These are phyloP conservation scores for Acleris cristana DNA, from an alignment of 2,888 invertebrate genomes.

Conservation along the genomic window DNA sequence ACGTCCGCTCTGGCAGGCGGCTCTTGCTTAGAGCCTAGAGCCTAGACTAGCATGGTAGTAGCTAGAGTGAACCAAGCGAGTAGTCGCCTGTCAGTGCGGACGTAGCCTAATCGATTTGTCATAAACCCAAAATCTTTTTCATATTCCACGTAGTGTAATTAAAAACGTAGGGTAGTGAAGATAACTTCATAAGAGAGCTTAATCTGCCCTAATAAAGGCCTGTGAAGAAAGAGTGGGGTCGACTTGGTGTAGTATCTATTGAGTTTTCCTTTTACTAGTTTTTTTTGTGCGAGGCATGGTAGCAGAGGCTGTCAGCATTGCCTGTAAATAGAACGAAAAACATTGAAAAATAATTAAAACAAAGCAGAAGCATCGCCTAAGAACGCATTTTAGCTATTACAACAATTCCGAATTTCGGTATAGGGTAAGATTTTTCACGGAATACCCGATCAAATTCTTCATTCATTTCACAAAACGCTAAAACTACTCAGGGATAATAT, in stretches of 20 bases:
- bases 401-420: background rate
- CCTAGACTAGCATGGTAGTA: too few relatives aligned
- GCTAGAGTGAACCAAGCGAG: too few relatives aligned
- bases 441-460: too few relatives aligned
- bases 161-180: background rate
- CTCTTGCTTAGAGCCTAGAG: too few relatives aligned
- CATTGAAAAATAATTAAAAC: constrained; percentile 66
- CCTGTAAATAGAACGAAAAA: constrained; percentile 84
- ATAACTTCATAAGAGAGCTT: constrained; percentile 32
- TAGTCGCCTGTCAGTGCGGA: too few relatives aligned
- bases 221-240: constrained; percentile 7
- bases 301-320: constrained; percentile 86
- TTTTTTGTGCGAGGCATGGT: constrained; percentile 90
- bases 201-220: background rate
- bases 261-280: constrained; percentile 88
- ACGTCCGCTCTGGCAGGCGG: too few relatives aligned
- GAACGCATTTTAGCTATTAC: background rate
- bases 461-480: too few relatives aligned
- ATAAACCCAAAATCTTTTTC: too few relatives aligned
- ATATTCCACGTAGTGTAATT: too few relatives aligned
- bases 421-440: background rate
- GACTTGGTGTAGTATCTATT: constrained; percentile 54
- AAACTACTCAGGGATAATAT: too few relatives aligned
- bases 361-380: constrained; percentile 59
- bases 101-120: too few relatives aligned